These are phyloP conservation scores for Lucilia sericata DNA, from an alignment of 1,140 invertebrate species.

Conservation along the genomic window DNA sequence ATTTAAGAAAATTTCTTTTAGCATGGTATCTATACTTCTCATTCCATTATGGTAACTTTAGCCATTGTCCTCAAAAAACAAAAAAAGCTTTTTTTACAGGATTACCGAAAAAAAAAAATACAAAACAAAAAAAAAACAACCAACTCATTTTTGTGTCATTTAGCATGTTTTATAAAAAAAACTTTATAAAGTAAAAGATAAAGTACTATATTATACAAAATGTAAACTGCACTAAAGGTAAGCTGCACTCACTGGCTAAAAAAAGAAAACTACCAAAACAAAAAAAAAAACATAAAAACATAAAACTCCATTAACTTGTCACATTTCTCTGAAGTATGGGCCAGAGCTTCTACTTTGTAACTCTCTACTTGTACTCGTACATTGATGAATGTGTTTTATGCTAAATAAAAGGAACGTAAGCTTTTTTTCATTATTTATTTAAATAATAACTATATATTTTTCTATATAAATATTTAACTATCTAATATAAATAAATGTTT, in stretches of 20 bases:
- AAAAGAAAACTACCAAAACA: not conserved
- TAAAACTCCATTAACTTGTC: not conserved
- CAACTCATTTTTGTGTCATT: conserved; percentile 43
- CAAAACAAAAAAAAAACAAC: not conserved
- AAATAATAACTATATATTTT: not conserved
- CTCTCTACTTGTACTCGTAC: conserved; percentile 17
- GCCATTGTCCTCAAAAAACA: not conserved
- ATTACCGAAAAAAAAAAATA: not conserved
- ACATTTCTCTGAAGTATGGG: not conserved
- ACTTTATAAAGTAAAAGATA: conserved; percentile 12
- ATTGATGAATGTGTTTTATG: conserved; percentile 39
- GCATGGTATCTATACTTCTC: not conserved
- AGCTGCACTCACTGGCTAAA: conserved; percentile 52
- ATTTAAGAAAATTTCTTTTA: conserved; percentile 5
- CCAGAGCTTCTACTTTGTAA: conserved; percentile 15
- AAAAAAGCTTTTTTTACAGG: conserved; percentile 33
- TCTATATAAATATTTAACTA: not conserved
- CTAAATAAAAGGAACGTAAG: conserved; percentile 33
- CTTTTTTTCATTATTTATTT: conserved; percentile 30
- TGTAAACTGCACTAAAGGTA: conserved; percentile 63
- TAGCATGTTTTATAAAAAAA: conserved; percentile 22
- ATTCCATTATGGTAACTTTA: too few relatives aligned
- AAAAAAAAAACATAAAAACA: not conserved
- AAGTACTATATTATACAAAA: conserved; percentile 10
- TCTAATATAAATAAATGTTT: conserved; percentile 9